Percentiles rank a stretch among this genome's conserved stretches.
phyloP scores from a whole-genome alignment of 2,797 vertebrate genomes.

The Phrynocephalus forsythii region DNA sequence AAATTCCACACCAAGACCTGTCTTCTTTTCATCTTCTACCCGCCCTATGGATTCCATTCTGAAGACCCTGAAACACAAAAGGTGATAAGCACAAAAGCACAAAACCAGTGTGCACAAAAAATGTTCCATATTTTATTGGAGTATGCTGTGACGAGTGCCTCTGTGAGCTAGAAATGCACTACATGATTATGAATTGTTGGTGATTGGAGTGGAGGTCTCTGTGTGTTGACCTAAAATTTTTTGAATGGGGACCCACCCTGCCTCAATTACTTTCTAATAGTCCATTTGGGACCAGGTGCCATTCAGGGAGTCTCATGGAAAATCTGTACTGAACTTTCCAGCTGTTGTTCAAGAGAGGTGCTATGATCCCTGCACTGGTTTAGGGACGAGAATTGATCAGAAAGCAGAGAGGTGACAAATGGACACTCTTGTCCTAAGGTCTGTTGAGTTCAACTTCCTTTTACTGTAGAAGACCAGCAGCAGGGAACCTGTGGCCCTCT shows the following conservation, averaged over 20 bases:
- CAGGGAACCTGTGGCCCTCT: neutral
- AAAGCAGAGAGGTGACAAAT: neutral
- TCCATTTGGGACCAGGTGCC: neutral
- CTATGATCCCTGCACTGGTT: neutral
- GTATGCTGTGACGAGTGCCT: neutral
- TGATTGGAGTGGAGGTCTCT: no score
- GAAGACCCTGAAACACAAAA: neutral
- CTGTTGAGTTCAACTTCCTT: neutral
- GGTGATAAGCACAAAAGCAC: neutral
- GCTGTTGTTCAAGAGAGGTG: neutral
- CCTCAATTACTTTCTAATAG: neutral
- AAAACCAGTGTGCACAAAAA: no score
- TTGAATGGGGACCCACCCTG: neutral
- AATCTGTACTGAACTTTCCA: neutral
- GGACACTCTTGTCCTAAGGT: neutral
- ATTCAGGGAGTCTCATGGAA: neutral
- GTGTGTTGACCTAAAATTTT: neutral
- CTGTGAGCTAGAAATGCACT: neutral
- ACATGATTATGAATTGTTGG: no score
- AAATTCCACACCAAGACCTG: neutral
- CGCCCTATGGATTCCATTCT: neutral
- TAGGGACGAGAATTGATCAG: neutral
- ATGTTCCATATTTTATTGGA: neutral
- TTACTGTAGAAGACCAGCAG: neutral
- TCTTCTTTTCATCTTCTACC: neutral